Percentiles rank a stretch among this genome's conserved stretches.
Evolutionary conservation across 2,888 invertebrate species (phyloP).

Genomic region (Nymphalis c-album): DNA sequence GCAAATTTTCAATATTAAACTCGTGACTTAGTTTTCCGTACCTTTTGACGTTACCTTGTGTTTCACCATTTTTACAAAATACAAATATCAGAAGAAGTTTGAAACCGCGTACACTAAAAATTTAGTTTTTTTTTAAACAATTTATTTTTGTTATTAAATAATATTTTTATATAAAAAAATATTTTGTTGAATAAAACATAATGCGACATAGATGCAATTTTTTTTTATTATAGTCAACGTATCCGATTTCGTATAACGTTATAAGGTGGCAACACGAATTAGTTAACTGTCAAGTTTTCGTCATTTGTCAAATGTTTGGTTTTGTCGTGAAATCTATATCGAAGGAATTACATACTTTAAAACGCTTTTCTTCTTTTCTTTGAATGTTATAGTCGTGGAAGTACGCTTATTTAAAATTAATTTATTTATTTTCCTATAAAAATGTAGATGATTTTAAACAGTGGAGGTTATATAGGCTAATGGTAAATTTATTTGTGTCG

Average conservation of each 20-base stretch:
- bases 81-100: too few species aligned
- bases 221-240: conserved; percentile 13
- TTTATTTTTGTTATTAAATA: too few species aligned
- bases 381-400: conserved; percentile 28
- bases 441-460: conserved; percentile 45
- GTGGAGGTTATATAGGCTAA: conserved; percentile 69
- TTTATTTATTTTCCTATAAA: conserved; percentile 43
- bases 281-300: conserved; percentile 48
- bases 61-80: too few species aligned
- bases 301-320: conserved; percentile 63
- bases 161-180: too few species aligned
- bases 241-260: conserved; percentile 42
- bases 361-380: conserved; percentile 1
- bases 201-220: too few species aligned
- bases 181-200: too few species aligned
- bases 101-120: too few species aligned
- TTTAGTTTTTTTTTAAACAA: too few species aligned
- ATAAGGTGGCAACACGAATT: conserved; percentile 53
- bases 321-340: conserved; percentile 35
- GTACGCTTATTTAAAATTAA: conserved; percentile 22
- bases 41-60: too few species aligned
- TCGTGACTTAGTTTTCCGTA: too few species aligned
- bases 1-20: too few species aligned
- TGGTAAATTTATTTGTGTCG: conserved; percentile 58
- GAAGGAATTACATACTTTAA: conserved; percentile 12